Evolutionary conservation across 2,888 invertebrate genomes (phyloP), one percentile per base, ranked within the genome.

Genomic region (Loripinus fragilis): DNA sequence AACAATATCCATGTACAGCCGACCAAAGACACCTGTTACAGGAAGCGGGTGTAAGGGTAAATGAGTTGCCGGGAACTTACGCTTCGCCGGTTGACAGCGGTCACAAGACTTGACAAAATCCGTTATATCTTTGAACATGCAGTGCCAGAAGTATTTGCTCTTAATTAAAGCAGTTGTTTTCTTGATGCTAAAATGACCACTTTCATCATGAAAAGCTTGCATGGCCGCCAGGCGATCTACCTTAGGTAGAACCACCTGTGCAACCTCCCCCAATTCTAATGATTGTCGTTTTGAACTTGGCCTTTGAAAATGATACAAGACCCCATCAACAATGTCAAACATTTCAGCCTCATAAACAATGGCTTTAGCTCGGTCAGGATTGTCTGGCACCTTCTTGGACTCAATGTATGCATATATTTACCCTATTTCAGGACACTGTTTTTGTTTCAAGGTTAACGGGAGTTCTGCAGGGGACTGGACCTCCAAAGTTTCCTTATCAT

Each of bases 171-270:
- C 75, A 70, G 78, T 83, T 35, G 85, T 82, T n/a, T 83, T 30
- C 38, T 85, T 78, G 48, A 81, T 73, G 15, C 85, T 81, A 69
- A 85, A 80, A 45, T 85, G 85, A 23, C 72, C 77, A 0, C 85
- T 80, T 50, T 60, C 55, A 64, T 83, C 83, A 76, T 83, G 81
- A 48, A 76, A 83, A 7, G 74, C 69, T 28, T 67, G 52, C 15
- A 85, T 65, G 15, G 81, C 23, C 3, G 78, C 80, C 52, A 72
- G 67, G 17, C 77, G 20, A 3, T 75, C 28, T 8, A 55, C n/a
- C n/a, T 38, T n/a, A 28, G 79, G 78, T 33, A 76, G 55, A 20
- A 68, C 64, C 67, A 41, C 25, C 38, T 60, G 60, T 25, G 20
- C 10, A 0, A 78, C 38, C 0, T 71, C 12, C 8, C 35, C 30